A percentile compares a stretch with the other conserved stretches of the same genome.
phyloP scores from a whole-genome alignment of 2,113 vertebrate species.

The Salvelinus sp. region DNA sequence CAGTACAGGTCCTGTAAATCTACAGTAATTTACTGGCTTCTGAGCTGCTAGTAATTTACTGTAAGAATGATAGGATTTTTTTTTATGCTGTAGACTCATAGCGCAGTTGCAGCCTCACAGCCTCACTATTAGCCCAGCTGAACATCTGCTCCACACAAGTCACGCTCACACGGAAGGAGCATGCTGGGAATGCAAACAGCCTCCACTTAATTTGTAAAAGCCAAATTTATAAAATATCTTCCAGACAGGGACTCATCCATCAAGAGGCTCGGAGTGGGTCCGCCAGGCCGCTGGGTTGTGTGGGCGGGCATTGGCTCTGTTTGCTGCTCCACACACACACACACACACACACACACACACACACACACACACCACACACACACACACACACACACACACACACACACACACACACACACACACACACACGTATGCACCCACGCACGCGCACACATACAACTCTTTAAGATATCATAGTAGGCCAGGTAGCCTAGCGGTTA shows the following conservation, averaged over 20 bases:
- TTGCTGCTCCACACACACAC: neutral
- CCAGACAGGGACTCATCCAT: conserved; percentile 25
- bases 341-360: neutral
- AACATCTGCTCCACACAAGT: conserved; percentile 48
- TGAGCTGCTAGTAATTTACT: too few relatives aligned
- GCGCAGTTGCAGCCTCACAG: neutral
- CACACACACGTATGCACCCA: conserved; percentile 3
- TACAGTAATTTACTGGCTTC: neutral
- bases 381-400: too few relatives aligned
- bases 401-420: neutral
- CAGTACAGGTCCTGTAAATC: too few relatives aligned
- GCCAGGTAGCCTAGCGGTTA: too few relatives aligned
- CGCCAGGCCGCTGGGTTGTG: too few relatives aligned
- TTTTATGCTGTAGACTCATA: neutral
- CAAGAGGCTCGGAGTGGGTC: neutral
- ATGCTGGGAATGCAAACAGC: conserved; percentile 42
- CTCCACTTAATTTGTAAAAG: conserved; percentile 46
- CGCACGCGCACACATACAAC: too few relatives aligned
- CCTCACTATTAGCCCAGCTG: conserved; percentile 14
- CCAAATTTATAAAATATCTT: conserved; percentile 30
- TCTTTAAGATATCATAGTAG: too few relatives aligned
- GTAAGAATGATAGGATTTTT: too few relatives aligned
- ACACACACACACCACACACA: neutral
- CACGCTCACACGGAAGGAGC: conserved; percentile 29
- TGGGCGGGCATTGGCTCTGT: too few relatives aligned